Evolutionary conservation across 35 echinoderm and acorn worm genomes (phyloP), one percentile per base, ranked within the genome.

Genomic region (Apostichopus parvimensis): DNA sequence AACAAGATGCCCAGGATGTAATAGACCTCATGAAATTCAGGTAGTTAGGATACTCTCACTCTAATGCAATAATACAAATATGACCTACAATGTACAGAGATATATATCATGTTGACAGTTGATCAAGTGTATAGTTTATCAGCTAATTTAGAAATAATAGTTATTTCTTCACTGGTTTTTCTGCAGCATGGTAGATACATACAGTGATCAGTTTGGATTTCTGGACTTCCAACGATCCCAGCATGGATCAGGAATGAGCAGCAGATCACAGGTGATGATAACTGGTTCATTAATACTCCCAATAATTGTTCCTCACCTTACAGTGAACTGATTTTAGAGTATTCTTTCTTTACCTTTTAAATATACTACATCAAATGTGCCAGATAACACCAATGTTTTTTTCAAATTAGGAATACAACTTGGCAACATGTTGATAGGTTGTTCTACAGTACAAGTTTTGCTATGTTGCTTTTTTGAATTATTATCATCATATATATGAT

Each of bases 1-100:
- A 91, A 64, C 28, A 95, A 52, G 97, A 98, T 96, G 97, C 97
- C 26, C 79, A 94, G 62, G 97, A 98, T 96, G 94, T 98, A 12
- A 93, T 98, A 20, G 97, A 98, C 28, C 95, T 98, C 34, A 98
- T 98, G 97, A 98, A 98, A 79, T 98, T 94, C 82, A 98, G 97
- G 97, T 98, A 73, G 34, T 45, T 61, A 61, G 6, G 1, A 12
- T 61, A 61, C 58, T 61, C 58, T 61, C 58, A 61, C 11, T 61
- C 1, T 61, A 4, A 10, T 28, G 82, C 45, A 53, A 4, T 45
- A 45, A 45, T 45, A 45, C 34, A 45, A 45, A 45, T 2, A 45
- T 3, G 34, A 45, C 34, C 34, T 3, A 45, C 34, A 45, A 2
- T 45, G 34, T 45, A 45, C 34, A 45, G 34, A 45, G 34, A 45